Evolutionary conservation across 2,797 vertebrate genomes (phyloP).

Genomic region (Neopelma chrysocephalum): DNA sequence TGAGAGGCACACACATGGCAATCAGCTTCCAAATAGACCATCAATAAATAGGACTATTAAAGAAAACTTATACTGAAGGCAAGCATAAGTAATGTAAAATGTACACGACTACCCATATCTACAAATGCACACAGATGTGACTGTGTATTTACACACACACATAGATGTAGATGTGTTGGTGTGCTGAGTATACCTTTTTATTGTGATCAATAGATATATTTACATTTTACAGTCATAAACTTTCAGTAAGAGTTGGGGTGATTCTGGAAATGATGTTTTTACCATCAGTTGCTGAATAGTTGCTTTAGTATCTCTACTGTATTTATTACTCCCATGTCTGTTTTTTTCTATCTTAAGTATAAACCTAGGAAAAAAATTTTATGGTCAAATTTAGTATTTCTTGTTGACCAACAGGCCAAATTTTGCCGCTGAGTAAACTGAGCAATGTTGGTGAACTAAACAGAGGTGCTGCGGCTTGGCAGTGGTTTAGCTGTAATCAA

Average conservation of each 20-base stretch:
- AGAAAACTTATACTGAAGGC: not conserved
- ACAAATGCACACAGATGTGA: not conserved
- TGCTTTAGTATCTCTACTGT: not conserved
- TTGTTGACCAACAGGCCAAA: not conserved
- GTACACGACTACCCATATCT: not conserved
- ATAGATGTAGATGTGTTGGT: not conserved
- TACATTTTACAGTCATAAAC: not conserved
- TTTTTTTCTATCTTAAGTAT: not conserved
- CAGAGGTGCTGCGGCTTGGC: not conserved
- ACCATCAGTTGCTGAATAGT: not conserved
- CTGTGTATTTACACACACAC: not conserved
- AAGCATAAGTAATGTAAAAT: not conserved
- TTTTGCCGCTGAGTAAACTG: not conserved
- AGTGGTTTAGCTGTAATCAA: not conserved
- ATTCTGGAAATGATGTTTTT: not conserved
- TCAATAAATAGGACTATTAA: not conserved
- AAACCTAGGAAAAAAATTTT: not conserved
- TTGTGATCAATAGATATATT: not conserved
- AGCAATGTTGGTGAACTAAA: not conserved
- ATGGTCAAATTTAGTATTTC: not conserved
- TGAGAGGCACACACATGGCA: not conserved
- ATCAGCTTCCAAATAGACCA: not conserved
- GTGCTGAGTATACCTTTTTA: not conserved
- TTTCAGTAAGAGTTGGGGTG: not conserved
- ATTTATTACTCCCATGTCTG: not conserved